Evolutionary conservation across 37 sponge, comb jelly and placozoan genomes (phyloP).

Genomic region (Hormiphora californensis): DNA sequence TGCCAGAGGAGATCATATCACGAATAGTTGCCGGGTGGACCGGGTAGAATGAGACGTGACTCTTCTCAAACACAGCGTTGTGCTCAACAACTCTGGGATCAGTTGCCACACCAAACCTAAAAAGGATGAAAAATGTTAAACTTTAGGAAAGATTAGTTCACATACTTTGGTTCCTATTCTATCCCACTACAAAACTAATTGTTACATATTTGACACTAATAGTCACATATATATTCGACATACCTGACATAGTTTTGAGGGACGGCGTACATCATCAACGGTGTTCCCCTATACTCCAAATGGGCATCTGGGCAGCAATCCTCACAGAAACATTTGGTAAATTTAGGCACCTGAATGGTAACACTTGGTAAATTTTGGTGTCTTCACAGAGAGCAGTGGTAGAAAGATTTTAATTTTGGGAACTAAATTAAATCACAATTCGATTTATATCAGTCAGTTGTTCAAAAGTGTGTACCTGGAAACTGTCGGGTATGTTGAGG

Average conservation of each 20-base stretch:
- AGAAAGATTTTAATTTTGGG: too few species aligned
- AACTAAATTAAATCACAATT: too few species aligned
- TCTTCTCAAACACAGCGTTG: slow-evolving; percentile 50
- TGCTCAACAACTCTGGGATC: slow-evolving; percentile 36
- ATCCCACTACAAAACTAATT: too few species aligned
- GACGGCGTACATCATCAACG: slow-evolving; percentile 43
- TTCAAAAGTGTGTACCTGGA: too few species aligned
- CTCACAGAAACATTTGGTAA: slow-evolving; percentile 51
- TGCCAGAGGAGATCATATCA: slow-evolving; percentile 4
- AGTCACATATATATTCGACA: too few species aligned
- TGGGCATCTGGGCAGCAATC: slow-evolving; percentile 21
- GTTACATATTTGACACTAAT: too few species aligned
- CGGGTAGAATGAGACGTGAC: slow-evolving; percentile 48
- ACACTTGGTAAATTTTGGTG: too few species aligned
- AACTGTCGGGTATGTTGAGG: slow-evolving; percentile 30
- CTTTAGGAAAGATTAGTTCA: not conserved
- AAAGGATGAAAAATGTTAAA: too few species aligned
- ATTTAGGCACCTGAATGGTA: slow-evolving; percentile 42
- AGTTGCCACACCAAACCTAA: slow-evolving; percentile 49
- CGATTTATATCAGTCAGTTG: too few species aligned
- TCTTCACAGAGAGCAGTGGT: too few species aligned
- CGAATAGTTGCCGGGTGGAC: slow-evolving; percentile 30
- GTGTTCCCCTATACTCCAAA: slow-evolving; percentile 41
- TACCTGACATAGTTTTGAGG: slow-evolving; percentile 56
- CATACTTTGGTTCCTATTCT: not conserved